Evolutionary conservation across 2,888 invertebrate genomes (phyloP).

Genomic region (Xanthorhoe spadicearia): DNA sequence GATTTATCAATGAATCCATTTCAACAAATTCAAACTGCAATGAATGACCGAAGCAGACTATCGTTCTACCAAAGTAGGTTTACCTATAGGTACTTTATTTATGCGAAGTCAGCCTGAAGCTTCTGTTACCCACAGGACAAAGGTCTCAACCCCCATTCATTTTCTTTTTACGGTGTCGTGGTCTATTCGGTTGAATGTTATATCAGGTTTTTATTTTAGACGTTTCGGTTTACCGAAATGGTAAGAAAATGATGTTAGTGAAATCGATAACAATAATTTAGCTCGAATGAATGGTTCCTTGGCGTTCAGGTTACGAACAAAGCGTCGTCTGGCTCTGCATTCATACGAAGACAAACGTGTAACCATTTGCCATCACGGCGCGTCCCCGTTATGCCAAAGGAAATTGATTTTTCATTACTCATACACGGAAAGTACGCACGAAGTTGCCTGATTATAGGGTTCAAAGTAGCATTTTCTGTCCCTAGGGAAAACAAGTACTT

Average conservation of each 20-base stretch:
- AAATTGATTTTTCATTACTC: no score
- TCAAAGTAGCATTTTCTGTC: no score
- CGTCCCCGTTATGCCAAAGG: not conserved
- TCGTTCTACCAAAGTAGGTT: not conserved
- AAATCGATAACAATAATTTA: constrained; percentile 8
- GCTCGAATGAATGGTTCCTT: not conserved
- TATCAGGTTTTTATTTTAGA: not conserved
- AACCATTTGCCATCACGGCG: constrained; percentile 57
- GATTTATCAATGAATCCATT: not conserved
- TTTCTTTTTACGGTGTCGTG: not conserved
- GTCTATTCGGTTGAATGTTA: not conserved
- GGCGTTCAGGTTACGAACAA: constrained; percentile 13
- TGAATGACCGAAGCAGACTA: not conserved
- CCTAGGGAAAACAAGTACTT: no score
- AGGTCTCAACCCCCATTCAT: not conserved
- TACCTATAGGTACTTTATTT: not conserved
- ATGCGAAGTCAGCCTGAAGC: not conserved
- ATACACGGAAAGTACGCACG: no score
- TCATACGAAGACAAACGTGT: constrained; percentile 62
- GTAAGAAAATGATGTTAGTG: not conserved
- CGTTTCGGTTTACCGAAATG: not conserved
- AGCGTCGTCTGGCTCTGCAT: constrained; percentile 47
- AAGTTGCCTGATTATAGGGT: no score
- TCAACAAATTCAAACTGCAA: not conserved
- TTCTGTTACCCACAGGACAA: not conserved